Conservation (phyloP, 2,797 vertebrate genomes). For the Scolopax bukidnonensis region DNA sequence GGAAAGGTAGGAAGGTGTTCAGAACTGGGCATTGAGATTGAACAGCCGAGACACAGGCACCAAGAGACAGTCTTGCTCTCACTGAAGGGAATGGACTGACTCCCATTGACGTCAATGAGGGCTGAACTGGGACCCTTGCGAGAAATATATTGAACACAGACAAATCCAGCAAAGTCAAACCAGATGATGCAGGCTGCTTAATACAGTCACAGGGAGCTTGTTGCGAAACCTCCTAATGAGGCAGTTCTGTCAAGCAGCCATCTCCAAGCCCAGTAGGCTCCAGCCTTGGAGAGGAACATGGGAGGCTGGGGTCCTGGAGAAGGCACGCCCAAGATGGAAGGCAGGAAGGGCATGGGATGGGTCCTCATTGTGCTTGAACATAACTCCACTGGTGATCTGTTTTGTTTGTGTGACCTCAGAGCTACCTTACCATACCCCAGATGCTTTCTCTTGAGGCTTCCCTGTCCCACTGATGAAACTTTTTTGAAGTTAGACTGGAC, state of each 20-base stretch:
- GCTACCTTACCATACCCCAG: not conserved
- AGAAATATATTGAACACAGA: conserved; percentile 74
- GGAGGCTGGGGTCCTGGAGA: conserved; percentile 1
- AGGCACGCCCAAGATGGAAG: not conserved
- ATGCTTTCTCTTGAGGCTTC: not conserved
- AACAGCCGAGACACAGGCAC: conserved; percentile 29
- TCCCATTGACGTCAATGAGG: conserved; percentile 73
- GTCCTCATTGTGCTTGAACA: not conserved
- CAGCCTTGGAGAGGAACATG: conserved; percentile 22
- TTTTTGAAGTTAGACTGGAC: not conserved
- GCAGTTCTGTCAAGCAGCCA: conserved; percentile 57
- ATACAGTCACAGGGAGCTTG: conserved; percentile 57
- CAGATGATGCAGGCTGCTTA: conserved; percentile 68
- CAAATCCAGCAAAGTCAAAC: conserved; percentile 70
- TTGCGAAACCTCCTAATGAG: conserved; percentile 60
- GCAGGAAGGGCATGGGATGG: not conserved
- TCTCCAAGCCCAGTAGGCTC: conserved; percentile 44
- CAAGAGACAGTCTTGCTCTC: conserved; percentile 47
- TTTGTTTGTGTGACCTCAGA: not conserved
- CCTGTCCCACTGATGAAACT: not conserved
- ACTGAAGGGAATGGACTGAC: conserved; percentile 63
- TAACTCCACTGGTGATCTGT: not conserved
- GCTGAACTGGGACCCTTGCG: conserved; percentile 67
- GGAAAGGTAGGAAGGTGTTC: conserved; percentile 33
- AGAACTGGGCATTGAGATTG: conserved; percentile 27